Conservation (phyloP, 2,888 invertebrate species). For the Eupithecia centaureata region DNA sequence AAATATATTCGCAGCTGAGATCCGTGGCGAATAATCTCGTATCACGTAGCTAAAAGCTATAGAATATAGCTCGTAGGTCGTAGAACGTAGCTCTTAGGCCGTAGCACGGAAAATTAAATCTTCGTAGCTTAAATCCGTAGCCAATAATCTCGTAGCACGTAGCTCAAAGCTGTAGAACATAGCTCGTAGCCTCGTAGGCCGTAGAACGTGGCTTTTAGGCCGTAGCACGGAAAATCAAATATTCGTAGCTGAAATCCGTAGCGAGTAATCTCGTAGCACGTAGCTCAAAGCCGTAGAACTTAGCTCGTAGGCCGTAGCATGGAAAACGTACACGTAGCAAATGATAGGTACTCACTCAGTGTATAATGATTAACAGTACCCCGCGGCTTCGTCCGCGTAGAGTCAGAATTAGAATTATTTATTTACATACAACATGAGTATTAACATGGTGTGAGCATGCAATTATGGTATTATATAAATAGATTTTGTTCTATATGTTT, state of each 20-base stretch:
- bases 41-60: neutral
- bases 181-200: neutral
- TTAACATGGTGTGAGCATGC: too few relatives aligned
- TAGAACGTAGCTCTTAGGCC: neutral
- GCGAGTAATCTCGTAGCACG: neutral
- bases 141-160: neutral
- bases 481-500: too few relatives aligned
- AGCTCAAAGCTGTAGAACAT: too few relatives aligned
- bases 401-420: too few relatives aligned
- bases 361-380: too few relatives aligned
- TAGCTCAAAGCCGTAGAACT: neutral
- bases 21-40: neutral
- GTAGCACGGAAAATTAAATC: too few relatives aligned
- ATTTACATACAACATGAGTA: too few relatives aligned
- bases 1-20: neutral
- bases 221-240: too few relatives aligned
- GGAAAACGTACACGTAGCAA: neutral
- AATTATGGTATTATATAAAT: too few relatives aligned
- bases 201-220: neutral
- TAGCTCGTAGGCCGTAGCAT: neutral
- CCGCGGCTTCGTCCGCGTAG: too few relatives aligned
- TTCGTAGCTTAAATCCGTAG: neutral
- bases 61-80: neutral
- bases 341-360: too few relatives aligned
- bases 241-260: neutral